Conservation (phyloP, 2,888 invertebrate genomes). For the Nomada fucata region DNA sequence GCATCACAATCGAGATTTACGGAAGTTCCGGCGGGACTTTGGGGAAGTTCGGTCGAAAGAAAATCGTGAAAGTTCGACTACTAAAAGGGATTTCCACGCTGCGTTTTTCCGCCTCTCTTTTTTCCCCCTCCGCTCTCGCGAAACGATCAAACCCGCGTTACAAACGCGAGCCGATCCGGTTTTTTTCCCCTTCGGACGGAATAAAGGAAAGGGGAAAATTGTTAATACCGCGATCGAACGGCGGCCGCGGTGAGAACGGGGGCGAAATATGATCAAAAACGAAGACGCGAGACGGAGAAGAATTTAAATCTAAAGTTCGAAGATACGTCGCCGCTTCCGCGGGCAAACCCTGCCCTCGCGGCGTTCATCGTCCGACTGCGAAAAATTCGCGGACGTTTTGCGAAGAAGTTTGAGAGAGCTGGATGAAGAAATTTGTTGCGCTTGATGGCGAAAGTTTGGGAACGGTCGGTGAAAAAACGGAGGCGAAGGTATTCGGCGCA, state of each 20-base stretch:
- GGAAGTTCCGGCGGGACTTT: conserved; percentile 55
- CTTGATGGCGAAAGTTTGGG: neutral
- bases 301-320: neutral
- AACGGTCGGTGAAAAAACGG: neutral
- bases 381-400: neutral
- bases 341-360: neutral
- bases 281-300: neutral
- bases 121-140: conserved; percentile 11
- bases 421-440: conserved; percentile 4
- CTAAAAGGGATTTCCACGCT: conserved; percentile 37
- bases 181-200: neutral
- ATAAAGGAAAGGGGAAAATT: conserved; percentile 22
- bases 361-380: neutral
- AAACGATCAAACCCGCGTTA: conserved; percentile 42
- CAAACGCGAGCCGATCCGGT: conserved; percentile 1
- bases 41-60: conserved; percentile 49
- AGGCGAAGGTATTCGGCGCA: neutral
- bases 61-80: conserved; percentile 60
- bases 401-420: conserved; percentile 2
- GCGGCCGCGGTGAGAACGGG: neutral
- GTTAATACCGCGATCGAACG: conserved; percentile 40
- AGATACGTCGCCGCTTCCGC: neutral
- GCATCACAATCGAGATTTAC: conserved; percentile 63
- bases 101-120: neutral
- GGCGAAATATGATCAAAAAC: conserved; percentile 5